Base-by-base conservation (phyloP, 2,888 invertebrate species). In the Ceratothoa steindachneri region DNA sequence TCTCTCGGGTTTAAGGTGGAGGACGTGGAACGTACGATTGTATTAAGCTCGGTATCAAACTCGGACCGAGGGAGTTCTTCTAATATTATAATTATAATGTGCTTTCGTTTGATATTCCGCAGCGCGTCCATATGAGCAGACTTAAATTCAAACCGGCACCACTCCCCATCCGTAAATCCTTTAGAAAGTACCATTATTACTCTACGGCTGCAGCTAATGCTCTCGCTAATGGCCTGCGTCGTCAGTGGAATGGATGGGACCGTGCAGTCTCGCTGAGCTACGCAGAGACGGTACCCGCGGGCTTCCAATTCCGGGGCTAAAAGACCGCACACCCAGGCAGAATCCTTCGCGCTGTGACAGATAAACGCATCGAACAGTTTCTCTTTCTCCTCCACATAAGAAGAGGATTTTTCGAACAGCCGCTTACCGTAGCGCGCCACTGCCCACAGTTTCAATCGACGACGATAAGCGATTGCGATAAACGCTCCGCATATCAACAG, bases 311-410 rank as follows among this genome's bases (percentile, higher is more conserved):
- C 93, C 27, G 93, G 92, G 71, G 93, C 93, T 82, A 97, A 86
- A 82, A 93, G 92, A 85, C 95, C 92, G 81, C 90, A 91, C 52
- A 96, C 94, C 85, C 95, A 95, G 66, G 90, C 89, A 83, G 95
- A 94, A 85, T 97, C 96, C 85, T 94, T 93, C 77, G 92, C 91
- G 84, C 94, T 93, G 86, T 97, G 97, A 82, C 93, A 93, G 81
- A 98, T 90, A 86, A 97, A 97, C 71, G 95, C 96, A 86, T 98
- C 97, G 85, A 93, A 97, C 67, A 94, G 88, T 81, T 93, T 90
- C 52, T 84, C 84, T 31, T 74, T 29, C 22, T 78, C 80, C 65
- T 77, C 73, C 12, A 75, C 75, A 64, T 74, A 75, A 31, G 71
- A 64, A 19, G 75, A 69, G 24, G 75, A 77, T 27, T 76, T 74